Evolutionary conservation across 2,888 invertebrate genomes (phyloP), one percentile per base, ranked within the genome.

Genomic region (Torymus auratus): DNA sequence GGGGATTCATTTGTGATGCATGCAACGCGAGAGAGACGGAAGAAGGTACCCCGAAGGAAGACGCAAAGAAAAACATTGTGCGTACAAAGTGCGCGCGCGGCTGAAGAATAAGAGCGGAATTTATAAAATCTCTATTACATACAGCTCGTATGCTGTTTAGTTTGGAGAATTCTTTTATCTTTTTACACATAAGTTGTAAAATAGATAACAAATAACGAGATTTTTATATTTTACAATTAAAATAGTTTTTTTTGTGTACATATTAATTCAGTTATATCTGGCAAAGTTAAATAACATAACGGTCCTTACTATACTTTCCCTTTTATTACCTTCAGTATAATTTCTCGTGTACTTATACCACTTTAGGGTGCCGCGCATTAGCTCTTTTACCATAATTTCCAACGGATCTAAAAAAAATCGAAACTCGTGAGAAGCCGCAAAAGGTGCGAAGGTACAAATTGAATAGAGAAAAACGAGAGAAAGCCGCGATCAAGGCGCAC

Each of bases 381-480:
- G 68, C 52, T 13, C 69, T 50, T 14, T 60, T 60, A 62, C 52
- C 11, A 7, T 52, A 20, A 70, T 58, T 64, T 56, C 50, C 41
- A 72, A 20, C 20, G 67, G 7, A 53, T 56, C 20, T 41, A 5
- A 52, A 68, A 73, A 79, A 73, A 50, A 7, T 53, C 60, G 70
- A 65, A 71, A 23, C 58, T 58, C 71, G 67, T 75, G 71, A 75
- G 71, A 80, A 67, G 28, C 11, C 20, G 50, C 41, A 56, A 58
- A 71, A 58, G 68, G 70, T 58, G 71, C 61, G 20, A 71, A 67
- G 65, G 67, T 23, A 60, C 23, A 56, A 69, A 64, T 20, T 52
- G 65, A 74, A 74, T 62, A 15, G 69, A 71, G 28, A 17, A 64
- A 69, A 69, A 53, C 58, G 79, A 69, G 80, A 81, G 76, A 68